Percentiles rank a stretch among this genome's conserved stretches.
phyloP scores from a whole-genome alignment of 2,797 vertebrate genomes.

The Euthynnus affinis region DNA sequence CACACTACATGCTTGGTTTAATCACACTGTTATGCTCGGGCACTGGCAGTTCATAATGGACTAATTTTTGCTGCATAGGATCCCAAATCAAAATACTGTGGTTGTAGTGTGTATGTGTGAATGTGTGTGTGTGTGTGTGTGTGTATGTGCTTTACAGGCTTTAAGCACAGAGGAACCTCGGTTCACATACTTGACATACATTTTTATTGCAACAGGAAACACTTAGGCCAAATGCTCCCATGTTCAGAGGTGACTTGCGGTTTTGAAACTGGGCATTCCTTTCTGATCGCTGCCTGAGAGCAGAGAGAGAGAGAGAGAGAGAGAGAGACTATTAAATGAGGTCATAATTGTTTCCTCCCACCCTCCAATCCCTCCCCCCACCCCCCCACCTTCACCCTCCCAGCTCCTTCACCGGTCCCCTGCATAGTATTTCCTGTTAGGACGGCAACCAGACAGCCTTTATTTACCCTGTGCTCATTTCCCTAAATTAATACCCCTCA shows the following conservation, averaged over 20 bases:
- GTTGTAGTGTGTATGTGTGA: constrained; percentile 30
- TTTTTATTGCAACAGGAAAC: constrained; percentile 85
- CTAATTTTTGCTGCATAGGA: constrained; percentile 40
- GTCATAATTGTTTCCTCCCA: constrained; percentile 82
- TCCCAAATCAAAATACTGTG: constrained; percentile 51
- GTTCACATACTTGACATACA: constrained; percentile 82
- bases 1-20: constrained; percentile 49
- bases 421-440: constrained; percentile 84
- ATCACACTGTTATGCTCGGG: constrained; percentile 62
- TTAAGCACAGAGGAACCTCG: constrained; percentile 61
- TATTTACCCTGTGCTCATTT: constrained; percentile 84
- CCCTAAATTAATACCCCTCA: constrained; percentile 81
- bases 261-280: constrained; percentile 79
- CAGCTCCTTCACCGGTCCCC: constrained; percentile 72
- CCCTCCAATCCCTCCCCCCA: constrained; percentile 15
- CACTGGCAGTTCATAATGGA: constrained; percentile 48
- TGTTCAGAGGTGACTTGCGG: constrained; percentile 83
- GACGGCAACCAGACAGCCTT: constrained; percentile 83
- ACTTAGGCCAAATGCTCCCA: constrained; percentile 82
- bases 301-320: constrained; percentile 46
- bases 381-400: constrained; percentile 31
- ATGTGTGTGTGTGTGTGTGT: constrained; percentile 17
- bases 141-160: constrained; percentile 42
- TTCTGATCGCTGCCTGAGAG: constrained; percentile 76
- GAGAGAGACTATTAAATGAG: constrained; percentile 82